Evolutionary conservation across 2,888 invertebrate genomes (phyloP).

Genomic region (Xylota sylvarum): DNA sequence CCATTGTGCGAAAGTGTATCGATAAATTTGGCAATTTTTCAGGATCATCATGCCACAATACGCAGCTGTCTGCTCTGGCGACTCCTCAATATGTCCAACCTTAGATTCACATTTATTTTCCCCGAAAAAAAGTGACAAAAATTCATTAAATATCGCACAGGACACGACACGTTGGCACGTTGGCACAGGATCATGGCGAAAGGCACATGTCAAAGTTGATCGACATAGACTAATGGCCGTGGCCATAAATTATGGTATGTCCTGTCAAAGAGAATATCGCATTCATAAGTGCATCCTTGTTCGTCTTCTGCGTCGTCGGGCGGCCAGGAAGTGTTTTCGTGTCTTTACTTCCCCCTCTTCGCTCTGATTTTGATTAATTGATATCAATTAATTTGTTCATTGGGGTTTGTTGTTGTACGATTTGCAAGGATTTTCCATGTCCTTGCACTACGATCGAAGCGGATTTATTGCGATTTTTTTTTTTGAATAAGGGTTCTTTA

Average conservation of each 20-base stretch:
- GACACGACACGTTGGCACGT: slow-evolving; percentile 76
- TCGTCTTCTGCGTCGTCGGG: slow-evolving; percentile 1
- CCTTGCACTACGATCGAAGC: slow-evolving; percentile 15
- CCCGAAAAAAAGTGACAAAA: slow-evolving; percentile 49
- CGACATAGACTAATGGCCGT: slow-evolving; percentile 73
- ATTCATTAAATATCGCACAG: slow-evolving; percentile 63
- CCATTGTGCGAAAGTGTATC: slow-evolving; percentile 50
- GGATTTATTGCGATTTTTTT: slow-evolving; percentile 27
- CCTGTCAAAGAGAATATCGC: slow-evolving; percentile 54
- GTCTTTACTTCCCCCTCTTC: slow-evolving; percentile 15
- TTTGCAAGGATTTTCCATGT: slow-evolving; percentile 46
- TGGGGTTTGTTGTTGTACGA: slow-evolving; percentile 65
- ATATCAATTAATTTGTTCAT: slow-evolving; percentile 68
- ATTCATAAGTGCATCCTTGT: slow-evolving; percentile 39
- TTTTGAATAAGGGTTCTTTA: slow-evolving; percentile 35
- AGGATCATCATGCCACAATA: slow-evolving; percentile 53
- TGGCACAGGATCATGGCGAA: slow-evolving; percentile 76
- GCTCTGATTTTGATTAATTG: slow-evolving; percentile 74
- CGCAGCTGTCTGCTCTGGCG: slow-evolving; percentile 39
- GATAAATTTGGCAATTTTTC: slow-evolving; percentile 45
- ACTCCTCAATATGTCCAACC: slow-evolving; percentile 9
- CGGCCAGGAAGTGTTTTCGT: slow-evolving; percentile 25
- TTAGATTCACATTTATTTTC: slow-evolving; percentile 44
- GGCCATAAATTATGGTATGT: slow-evolving; percentile 72
- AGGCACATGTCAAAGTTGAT: slow-evolving; percentile 61